A percentile compares a stretch with the other conserved stretches of the same genome.
phyloP scores from a whole-genome alignment of 2,888 invertebrate genomes.

The Bombyx huttoni region DNA sequence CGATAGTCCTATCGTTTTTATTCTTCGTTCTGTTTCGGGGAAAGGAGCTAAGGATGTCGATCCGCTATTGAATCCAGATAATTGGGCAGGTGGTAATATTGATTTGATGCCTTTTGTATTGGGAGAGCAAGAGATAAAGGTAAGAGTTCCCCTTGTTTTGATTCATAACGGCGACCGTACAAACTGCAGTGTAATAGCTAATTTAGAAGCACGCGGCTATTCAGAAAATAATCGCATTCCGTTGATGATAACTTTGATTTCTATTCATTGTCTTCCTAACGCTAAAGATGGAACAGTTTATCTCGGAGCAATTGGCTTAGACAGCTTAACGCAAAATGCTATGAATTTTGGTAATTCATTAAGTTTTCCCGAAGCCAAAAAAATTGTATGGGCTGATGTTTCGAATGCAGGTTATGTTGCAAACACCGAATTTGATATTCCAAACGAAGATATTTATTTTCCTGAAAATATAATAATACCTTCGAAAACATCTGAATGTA shows the following conservation, averaged over 20 bases:
- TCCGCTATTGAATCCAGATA: conserved; percentile 38
- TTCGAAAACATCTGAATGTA: conserved; percentile 21
- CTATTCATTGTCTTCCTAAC: conserved; percentile 47
- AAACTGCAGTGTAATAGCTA: conserved; percentile 28
- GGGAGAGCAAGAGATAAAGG: conserved; percentile 36
- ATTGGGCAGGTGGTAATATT: conserved; percentile 44
- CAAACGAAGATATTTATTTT: conserved; percentile 38
- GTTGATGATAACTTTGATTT: conserved; percentile 43
- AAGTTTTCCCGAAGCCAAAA: conserved; percentile 27
- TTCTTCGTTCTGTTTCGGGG: conserved; percentile 29
- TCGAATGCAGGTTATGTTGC: conserved; percentile 35
- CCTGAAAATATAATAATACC: conserved; percentile 27
- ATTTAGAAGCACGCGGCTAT: conserved; percentile 19
- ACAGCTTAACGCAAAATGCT: conserved; percentile 23
- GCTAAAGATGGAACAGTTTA: conserved; percentile 47
- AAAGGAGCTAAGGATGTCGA: conserved; percentile 42
- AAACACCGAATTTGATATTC: conserved; percentile 29
- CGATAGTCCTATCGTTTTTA: conserved; percentile 40
- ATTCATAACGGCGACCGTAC: conserved; percentile 27
- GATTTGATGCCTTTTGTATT: conserved; percentile 49
- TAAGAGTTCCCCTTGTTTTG: conserved; percentile 25
- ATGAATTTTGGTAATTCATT: conserved; percentile 44
- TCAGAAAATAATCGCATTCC: conserved; percentile 23
- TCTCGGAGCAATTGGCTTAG: conserved; percentile 40
- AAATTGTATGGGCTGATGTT: conserved; percentile 45